phyloP scores from a whole-genome alignment of 30 jellyfish, hydroid and myxozoan species.

The Euphysa ruthae region DNA sequence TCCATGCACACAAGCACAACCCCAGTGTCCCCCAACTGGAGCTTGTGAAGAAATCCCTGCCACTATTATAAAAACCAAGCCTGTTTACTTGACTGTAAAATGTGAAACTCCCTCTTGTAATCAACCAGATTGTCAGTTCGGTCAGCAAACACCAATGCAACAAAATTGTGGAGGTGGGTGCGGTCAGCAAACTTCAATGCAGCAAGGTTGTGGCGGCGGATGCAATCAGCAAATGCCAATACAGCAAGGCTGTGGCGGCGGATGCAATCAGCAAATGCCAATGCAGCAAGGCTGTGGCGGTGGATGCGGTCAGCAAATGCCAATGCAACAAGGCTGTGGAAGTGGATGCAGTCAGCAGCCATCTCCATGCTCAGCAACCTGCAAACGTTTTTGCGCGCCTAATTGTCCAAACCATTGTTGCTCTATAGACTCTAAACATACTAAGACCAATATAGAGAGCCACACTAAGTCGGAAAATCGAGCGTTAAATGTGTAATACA shows the following conservation, averaged over 20 bases:
- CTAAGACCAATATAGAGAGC: background rate
- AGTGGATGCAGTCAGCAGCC: background rate
- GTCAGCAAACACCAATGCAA: background rate
- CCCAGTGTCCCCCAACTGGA: slow-evolving; percentile 40
- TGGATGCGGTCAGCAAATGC: background rate
- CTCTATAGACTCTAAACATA: slow-evolving; percentile 19
- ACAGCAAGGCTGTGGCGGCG: slow-evolving; percentile 3
- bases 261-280: too few relatives aligned
- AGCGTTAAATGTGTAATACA: too few relatives aligned
- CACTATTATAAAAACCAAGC: slow-evolving; percentile 20
- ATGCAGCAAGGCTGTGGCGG: background rate
- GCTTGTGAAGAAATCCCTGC: slow-evolving; percentile 29
- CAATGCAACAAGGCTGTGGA: background rate
- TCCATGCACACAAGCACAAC: slow-evolving; percentile 31
- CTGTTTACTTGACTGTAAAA: slow-evolving; percentile 6
- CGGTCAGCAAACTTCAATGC: slow-evolving; percentile 4
- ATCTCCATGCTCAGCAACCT: slow-evolving; percentile 23
- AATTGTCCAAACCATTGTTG: slow-evolving; percentile 37
- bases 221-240: too few relatives aligned
- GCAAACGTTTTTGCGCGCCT: slow-evolving; percentile 25
- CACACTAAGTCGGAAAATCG: background rate
- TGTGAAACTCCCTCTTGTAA: slow-evolving; percentile 13
- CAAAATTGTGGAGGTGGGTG: background rate
- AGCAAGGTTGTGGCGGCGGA: background rate
- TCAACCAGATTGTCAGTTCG: background rate